Percentiles rank a stretch among this genome's conserved stretches.
phyloP scores from a whole-genome alignment of 1,140 invertebrate species.

The Drosophila ficusphila region DNA sequence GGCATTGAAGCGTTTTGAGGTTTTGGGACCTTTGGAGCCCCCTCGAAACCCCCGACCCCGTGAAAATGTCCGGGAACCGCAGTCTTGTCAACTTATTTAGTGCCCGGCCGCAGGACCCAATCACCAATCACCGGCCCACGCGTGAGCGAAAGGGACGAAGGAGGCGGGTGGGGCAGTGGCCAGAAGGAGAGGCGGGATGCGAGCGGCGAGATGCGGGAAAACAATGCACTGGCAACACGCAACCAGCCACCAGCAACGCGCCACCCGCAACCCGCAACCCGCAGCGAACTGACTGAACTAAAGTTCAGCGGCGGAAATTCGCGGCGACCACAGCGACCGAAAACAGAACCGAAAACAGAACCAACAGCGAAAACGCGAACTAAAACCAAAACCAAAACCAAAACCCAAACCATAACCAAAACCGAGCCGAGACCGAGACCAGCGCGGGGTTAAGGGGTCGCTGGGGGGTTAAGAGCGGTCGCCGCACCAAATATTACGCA shows the following conservation, averaged over 20 bases:
- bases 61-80: constrained; percentile 32
- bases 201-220: constrained; percentile 12
- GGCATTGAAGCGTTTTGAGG: constrained; percentile 40
- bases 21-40: constrained; percentile 23
- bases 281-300: too few species aligned
- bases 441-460: background rate
- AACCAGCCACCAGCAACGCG: too few species aligned
- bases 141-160: too few species aligned
- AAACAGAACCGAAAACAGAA: constrained; percentile 46
- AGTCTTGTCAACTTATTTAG: constrained; percentile 55
- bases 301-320: constrained; percentile 51
- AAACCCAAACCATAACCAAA: constrained; percentile 17
- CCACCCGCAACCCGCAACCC: constrained; percentile 44
- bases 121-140: constrained; percentile 37
- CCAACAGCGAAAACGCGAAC: constrained; percentile 1
- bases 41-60: background rate
- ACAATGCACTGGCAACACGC: constrained; percentile 53
- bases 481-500: constrained; percentile 50
- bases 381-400: constrained; percentile 18
- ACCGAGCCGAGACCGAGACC: constrained; percentile 9
- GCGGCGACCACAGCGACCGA: constrained; percentile 54
- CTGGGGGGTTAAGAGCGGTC: constrained; percentile 9
- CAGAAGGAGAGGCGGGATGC: background rate
- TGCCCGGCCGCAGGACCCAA: constrained; percentile 44
- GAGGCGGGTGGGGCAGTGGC: background rate